These are phyloP conservation scores for Eilema griseolum DNA, from an alignment of 2,888 invertebrate genomes.

Conservation along the genomic window DNA sequence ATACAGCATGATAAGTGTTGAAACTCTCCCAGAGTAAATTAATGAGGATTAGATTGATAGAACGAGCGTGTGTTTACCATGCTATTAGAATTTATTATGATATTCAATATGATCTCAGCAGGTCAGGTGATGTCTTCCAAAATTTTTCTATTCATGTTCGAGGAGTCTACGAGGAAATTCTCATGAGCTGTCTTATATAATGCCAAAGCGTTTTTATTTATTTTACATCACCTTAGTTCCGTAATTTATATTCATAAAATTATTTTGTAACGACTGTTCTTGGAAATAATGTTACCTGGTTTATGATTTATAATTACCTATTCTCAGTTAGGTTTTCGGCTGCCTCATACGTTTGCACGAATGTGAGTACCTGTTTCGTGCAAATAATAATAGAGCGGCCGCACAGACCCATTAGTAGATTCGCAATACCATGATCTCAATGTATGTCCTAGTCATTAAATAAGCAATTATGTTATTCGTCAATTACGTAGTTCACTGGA, in stretches of 20 bases:
- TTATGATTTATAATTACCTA: not conserved
- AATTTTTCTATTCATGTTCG: constrained; percentile 36
- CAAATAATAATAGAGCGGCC: no score
- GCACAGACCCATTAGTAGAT: not conserved
- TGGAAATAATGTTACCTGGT: not conserved
- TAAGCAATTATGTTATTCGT: constrained; percentile 16
- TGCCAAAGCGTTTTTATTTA: constrained; percentile 7
- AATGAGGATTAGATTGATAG: constrained; percentile 65
- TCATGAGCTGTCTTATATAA: constrained; percentile 14
- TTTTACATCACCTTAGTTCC: not conserved
- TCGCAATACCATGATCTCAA: constrained; percentile 2
- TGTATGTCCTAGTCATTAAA: constrained; percentile 34
- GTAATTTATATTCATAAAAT: not conserved
- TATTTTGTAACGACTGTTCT: constrained; percentile 12
- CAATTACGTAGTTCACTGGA: constrained; percentile 16
- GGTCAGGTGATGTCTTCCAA: constrained; percentile 66
- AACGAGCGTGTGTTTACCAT: constrained; percentile 43
- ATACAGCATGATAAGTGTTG: no score
- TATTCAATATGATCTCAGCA: constrained; percentile 47
- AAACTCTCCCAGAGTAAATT: constrained; percentile 41
- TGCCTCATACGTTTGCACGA: no score
- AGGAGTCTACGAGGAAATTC: not conserved
- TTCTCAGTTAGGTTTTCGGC: not conserved
- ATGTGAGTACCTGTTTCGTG: no score
- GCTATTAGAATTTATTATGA: constrained; percentile 37